Base-by-base conservation (phyloP, 2,888 invertebrate genomes). In the Chloroclysta siterata region DNA sequence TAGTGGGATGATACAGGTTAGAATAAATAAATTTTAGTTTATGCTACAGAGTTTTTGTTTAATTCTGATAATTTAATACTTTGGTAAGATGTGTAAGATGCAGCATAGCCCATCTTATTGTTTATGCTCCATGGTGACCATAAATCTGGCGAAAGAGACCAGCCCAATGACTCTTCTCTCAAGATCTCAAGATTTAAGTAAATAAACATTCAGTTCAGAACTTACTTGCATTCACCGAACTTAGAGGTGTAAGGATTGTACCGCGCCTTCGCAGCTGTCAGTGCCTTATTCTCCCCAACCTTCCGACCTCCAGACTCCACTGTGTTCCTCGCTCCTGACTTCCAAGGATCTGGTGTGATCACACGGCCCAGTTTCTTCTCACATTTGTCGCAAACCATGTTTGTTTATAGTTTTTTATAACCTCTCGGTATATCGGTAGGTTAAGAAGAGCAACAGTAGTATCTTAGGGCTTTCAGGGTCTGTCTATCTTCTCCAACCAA, bases 281-380 rank as follows among this genome's bases (percentile, higher is more conserved):
- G 88, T 0, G 98, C 98, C 87, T 99, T 99, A 83, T 99, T 99
- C 94, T 99, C 99, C 60, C 97, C 97, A n/a, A 99, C 95, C 93
- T 96, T 97, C 59, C 98, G 93, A 0, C 98, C 98, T 5, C 98
- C 98, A 57, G 97, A 95, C 83, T 98, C 97, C 0, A 97, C 97
- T 0, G 97, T 98, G 82, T 98, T 99, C 73, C 98, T 94, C 0
- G 98, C 97, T 3, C 98, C 99, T 48, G 95, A 94, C 88, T 99
- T 98, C 99, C 99, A 99, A 5, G 98, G 97, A 91, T 99, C 99
- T 0, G 99, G 99, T 0, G 99, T 99, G 46, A 98, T 97, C 0
- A 99, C 97, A 83, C 97, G 97, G 0, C 98, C 97, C 15, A 99
- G 90, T 86, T 99, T 99, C 81, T 97, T 97, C 75, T 98, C 96